Conservation (phyloP, 2,113 vertebrate genomes). For the Meleagris gallopavo region DNA sequence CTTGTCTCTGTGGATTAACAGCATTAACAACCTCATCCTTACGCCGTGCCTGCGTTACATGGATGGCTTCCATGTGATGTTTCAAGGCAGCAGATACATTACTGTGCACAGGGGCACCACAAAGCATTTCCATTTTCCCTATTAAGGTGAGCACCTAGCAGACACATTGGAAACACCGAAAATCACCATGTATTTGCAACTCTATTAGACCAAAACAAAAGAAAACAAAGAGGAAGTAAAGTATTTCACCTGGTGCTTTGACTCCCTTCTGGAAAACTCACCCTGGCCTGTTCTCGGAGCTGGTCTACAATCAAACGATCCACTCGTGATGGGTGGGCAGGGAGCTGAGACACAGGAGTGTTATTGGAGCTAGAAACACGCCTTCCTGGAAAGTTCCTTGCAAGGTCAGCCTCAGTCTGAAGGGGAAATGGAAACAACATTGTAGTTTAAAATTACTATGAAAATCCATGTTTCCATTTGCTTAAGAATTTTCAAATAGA, state of each 20-base stretch:
- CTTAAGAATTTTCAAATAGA: fast-evolving
- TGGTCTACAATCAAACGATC: slow-evolving; percentile 75
- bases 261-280: background rate
- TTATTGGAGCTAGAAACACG: background rate
- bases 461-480: fast-evolving
- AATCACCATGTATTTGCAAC: fast-evolving
- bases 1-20: slow-evolving; percentile 24
- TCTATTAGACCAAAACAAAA: fast-evolving
- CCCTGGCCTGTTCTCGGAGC: slow-evolving; percentile 59
- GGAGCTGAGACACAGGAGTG: slow-evolving; percentile 12
- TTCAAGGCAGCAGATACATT: slow-evolving; percentile 54
- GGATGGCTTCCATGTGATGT: slow-evolving; percentile 64
- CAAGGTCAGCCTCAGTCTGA: slow-evolving; percentile 76
- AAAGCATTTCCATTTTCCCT: slow-evolving; percentile 67
- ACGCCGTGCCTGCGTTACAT: slow-evolving; percentile 38
- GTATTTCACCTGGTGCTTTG: background rate
- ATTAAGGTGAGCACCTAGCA: slow-evolving; percentile 62
- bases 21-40: slow-evolving; percentile 67
- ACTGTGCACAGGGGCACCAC: slow-evolving; percentile 26
- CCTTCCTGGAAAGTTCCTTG: slow-evolving; percentile 69
- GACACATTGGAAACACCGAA: background rate
- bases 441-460: fast-evolving
- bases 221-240: fast-evolving
- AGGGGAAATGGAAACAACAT: background rate
- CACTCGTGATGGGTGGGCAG: slow-evolving; percentile 56